Conservation (phyloP, 2,888 invertebrate genomes). For the Choreutis nemorana region DNA sequence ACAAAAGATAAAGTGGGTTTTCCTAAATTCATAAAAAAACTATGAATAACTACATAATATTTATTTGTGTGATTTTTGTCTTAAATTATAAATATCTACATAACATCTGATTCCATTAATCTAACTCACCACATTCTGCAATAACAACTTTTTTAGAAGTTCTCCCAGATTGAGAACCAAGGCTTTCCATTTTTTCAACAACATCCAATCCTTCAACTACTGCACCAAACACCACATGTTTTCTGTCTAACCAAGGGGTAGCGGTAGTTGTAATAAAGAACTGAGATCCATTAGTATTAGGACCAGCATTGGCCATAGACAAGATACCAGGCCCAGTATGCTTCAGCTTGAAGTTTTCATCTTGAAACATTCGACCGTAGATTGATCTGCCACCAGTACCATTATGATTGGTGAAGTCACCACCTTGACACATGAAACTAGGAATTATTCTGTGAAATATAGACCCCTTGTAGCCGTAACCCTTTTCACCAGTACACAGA, state of each 20-base stretch:
- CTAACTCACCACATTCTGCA: constrained; percentile 83
- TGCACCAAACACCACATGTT: constrained; percentile 93
- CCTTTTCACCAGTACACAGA: constrained; percentile 72
- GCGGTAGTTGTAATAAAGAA: constrained; percentile 95
- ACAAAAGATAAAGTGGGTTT: too few relatives aligned
- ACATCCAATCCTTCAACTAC: constrained; percentile 93
- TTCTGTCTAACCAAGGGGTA: constrained; percentile 93
- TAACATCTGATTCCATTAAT: constrained; percentile 13
- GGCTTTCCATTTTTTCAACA: constrained; percentile 83
- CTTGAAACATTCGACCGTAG: constrained; percentile 91
- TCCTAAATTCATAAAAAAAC: too few relatives aligned
- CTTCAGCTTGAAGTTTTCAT: constrained; percentile 94
- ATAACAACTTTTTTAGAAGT: constrained; percentile 83
- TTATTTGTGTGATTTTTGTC: too few relatives aligned
- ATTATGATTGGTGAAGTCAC: constrained; percentile 92
- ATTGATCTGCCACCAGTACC: constrained; percentile 96
- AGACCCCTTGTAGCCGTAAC: constrained; percentile 87
- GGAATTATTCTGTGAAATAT: constrained; percentile 92
- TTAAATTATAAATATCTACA: neutral
- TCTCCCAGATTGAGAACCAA: constrained; percentile 86
- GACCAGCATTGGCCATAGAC: constrained; percentile 97
- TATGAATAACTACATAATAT: too few relatives aligned
- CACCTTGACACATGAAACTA: constrained; percentile 96
- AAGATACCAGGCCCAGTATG: constrained; percentile 89
- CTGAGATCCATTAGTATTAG: constrained; percentile 96